Base-by-base conservation (phyloP, 2,888 invertebrate genomes). In the Synanthedon tipuliformis region DNA sequence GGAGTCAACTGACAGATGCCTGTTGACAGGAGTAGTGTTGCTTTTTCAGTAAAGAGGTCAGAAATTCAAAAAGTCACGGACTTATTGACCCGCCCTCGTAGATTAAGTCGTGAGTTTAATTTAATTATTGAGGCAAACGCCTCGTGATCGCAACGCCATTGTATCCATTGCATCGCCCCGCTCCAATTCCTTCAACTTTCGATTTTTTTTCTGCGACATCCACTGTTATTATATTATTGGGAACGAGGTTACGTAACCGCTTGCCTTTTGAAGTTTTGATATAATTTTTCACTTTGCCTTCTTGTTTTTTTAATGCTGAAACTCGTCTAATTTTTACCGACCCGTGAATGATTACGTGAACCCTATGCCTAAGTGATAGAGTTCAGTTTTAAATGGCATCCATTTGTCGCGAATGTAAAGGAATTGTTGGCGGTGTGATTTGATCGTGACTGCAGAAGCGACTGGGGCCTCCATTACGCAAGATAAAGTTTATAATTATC, bases 371-470 rank as follows among this genome's bases (percentile, higher is more conserved):
- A 18, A 2, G 49, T 12, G 13, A 16, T 16, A 49, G 18, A 1
- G 23, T 23, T 49, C 16, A 49, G 3, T 18, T 16, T 49, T 5
- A 5, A 18, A 12, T 49, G 49, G 49, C 16, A 16, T 49, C 16
- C 10, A 49, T 8, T 23, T n/a, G 13, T 1, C 27, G 51, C 51
- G 51, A 55, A 53, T 52, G 61, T 60, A 69, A 66, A 56, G 45
- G 52, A 65, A 69, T 16, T 58, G 55, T 64, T 74, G 62, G 76
- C 66, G 56, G 54, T 65, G 61, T 65, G 64, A 63, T 73, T 72
- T 73, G 75, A 65, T 86, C 85, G 86, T 86, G 85, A 85, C 86
- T 82, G 74, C 75, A 81, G 81, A 83, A 77, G 81, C 76, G 75
- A 73, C 79, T 66, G 73, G 73, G 67, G 68, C 63, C 63, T 63